Percentiles rank a stretch among this genome's conserved stretches.
Conservation (phyloP, 2,797 vertebrate genomes). For the Avahi laniger region DNA sequence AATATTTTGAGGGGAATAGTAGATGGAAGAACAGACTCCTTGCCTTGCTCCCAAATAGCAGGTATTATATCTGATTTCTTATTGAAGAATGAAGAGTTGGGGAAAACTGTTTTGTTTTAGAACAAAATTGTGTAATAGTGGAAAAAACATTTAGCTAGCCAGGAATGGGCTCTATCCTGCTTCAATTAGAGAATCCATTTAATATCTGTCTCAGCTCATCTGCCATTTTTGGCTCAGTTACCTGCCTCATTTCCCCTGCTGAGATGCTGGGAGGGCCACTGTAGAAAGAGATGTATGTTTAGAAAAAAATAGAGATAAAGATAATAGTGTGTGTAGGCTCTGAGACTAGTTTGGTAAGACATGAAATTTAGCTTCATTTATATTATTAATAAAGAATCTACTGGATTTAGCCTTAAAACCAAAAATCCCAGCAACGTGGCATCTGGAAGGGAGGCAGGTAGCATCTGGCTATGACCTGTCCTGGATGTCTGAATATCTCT, state of each 20-base stretch:
- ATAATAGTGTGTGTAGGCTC: neutral
- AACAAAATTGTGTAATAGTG: neutral
- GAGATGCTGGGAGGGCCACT: neutral
- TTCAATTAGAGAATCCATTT: neutral
- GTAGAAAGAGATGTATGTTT: neutral
- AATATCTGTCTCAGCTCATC: neutral
- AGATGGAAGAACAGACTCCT: neutral
- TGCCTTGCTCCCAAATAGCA: neutral
- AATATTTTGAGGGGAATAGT: neutral
- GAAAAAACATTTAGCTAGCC: neutral
- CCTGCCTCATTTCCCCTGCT: neutral
- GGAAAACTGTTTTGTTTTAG: neutral
- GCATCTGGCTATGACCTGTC: neutral
- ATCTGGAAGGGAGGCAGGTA: neutral
- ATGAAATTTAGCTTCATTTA: neutral
- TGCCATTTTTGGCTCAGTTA: neutral
- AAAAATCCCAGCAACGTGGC: neutral
- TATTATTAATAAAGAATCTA: neutral
- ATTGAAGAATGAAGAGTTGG: neutral
- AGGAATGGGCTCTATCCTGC: neutral
- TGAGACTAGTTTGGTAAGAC: neutral
- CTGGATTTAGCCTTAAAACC: slow-evolving; percentile 16
- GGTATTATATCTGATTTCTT: neutral
- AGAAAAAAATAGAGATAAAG: neutral
- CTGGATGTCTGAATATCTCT: neutral